Conservation (phyloP, 2,797 vertebrate species). For the Pseudomugil gertrudae region DNA sequence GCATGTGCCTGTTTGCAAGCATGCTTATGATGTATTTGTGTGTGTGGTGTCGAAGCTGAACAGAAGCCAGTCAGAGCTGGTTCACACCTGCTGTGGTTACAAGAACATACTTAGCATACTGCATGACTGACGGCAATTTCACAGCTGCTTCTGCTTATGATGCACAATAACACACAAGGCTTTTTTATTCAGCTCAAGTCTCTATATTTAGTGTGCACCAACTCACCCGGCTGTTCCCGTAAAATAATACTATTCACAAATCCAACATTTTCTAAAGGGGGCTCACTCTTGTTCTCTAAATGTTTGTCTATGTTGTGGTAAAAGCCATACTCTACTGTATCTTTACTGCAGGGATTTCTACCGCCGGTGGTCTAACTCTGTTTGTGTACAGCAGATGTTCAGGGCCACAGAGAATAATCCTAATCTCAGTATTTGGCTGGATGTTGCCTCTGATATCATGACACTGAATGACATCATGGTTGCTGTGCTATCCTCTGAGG, state of each 20-base stretch:
- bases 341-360: constrained; percentile 37
- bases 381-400: constrained; percentile 66
- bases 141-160: constrained; percentile 69
- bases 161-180: constrained; percentile 46
- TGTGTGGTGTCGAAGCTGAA: constrained; percentile 29
- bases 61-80: constrained; percentile 58
- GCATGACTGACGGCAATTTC: constrained; percentile 59
- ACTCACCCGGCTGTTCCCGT: constrained; percentile 2
- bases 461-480: constrained; percentile 60
- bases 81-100: constrained; percentile 76
- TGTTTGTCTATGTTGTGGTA: constrained; percentile 20
- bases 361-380: constrained; percentile 39
- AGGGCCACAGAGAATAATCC: constrained; percentile 68
- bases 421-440: constrained; percentile 70
- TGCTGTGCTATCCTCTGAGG: constrained; percentile 25
- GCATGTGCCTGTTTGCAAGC: constrained; percentile 30
- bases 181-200: constrained; percentile 25
- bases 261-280: neutral
- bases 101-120: constrained; percentile 70
- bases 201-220: constrained; percentile 11
- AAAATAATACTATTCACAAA: constrained; percentile 15
- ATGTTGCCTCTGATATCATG: constrained; percentile 59
- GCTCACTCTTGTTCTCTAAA: constrained; percentile 8
- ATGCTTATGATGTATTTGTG: constrained; percentile 24
- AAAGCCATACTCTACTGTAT: constrained; percentile 34